phyloP scores from a whole-genome alignment of 1,140 invertebrate genomes.

The Hetaerina americana region DNA sequence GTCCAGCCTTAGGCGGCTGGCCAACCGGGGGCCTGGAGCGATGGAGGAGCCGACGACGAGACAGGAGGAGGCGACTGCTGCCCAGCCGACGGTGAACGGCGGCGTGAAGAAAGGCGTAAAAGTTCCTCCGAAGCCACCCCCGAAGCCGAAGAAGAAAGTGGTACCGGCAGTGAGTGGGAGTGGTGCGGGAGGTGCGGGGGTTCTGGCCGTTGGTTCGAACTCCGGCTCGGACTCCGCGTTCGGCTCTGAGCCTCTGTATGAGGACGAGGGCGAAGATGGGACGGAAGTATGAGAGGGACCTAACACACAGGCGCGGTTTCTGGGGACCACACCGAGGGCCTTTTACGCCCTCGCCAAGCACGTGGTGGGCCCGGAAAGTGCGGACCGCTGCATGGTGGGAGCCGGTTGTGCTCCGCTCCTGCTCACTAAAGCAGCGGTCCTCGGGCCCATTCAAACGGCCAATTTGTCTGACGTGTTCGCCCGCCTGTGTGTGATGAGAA shows the following conservation, averaged over 20 bases:
- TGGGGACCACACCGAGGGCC: not conserved
- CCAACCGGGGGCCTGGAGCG: not conserved
- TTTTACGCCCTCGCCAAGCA: not conserved
- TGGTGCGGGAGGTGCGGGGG: too few relatives aligned
- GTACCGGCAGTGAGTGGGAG: constrained; percentile 31
- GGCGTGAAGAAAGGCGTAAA: constrained; percentile 28
- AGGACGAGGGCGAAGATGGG: constrained; percentile 74
- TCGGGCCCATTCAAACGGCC: too few relatives aligned
- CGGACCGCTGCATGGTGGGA: too few relatives aligned
- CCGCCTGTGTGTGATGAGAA: not conserved
- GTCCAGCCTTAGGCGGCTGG: not conserved
- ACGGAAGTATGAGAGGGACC: constrained; percentile 55
- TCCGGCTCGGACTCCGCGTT: not conserved
- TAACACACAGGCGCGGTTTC: not conserved
- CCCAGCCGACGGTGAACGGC: not conserved
- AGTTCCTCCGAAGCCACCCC: constrained; percentile 64
- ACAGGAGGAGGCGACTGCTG: not conserved
- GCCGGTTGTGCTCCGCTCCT: too few relatives aligned
- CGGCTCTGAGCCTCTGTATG: constrained; percentile 33
- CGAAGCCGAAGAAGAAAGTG: constrained; percentile 61
- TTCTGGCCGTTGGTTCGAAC: constrained; percentile 24
- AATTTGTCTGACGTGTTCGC: not conserved
- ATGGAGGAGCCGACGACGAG: not conserved
- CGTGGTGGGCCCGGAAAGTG: not conserved
- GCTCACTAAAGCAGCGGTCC: too few relatives aligned